Evolutionary conservation across 1,140 invertebrate species (phyloP), one percentile per base, ranked within the genome.

Genomic region (Lasioglossum albipes): DNA sequence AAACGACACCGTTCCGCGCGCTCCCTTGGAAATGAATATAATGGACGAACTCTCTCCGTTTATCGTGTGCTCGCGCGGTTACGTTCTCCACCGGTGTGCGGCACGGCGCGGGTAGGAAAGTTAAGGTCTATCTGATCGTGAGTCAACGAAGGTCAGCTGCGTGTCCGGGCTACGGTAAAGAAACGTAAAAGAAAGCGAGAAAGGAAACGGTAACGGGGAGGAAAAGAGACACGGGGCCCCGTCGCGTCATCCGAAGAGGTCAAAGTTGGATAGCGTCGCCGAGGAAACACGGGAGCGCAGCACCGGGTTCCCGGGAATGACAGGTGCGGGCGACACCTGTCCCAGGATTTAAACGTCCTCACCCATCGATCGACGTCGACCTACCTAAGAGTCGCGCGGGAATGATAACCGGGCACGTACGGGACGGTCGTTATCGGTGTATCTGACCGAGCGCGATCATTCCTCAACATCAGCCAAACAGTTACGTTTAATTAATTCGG

Each of bases 261-360:
- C 79, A 80, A 75, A 80, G 73, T 75, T 59, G 74, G 72, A 84
- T 52, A 76, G 13, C 16, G 16, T 18, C 84, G 71, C 75, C 31
- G 61, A 61, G 52, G 65, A 16, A 74, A 68, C 64, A 61, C 36
- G 42, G 9, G 61, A 31, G 52, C 57, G 6, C 4, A 5, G 57
- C 57, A 59, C 18, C 57, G 57, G 57, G 57, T n/a, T 5, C 57
- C 57, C 20, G 20, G 27, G 31, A 66, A 73, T 80, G 86, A 89
- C 89, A 90, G 88, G 87, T 90, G 89, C 82, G 69, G 69, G 69
- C 64, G 87, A 89, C 89, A 91, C 89, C 88, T 89, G 89, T 54
- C 52, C 85, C 68, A 74, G 73, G 80, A 88, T 88, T 89, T 89
- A 88, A 82, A 68, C 71, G 67, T 61, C 77, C 64, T 74, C 72